These are phyloP conservation scores for Lepidocyrtinus sp. DNA, from an alignment of 2,888 invertebrate species.

Conservation along the genomic window DNA sequence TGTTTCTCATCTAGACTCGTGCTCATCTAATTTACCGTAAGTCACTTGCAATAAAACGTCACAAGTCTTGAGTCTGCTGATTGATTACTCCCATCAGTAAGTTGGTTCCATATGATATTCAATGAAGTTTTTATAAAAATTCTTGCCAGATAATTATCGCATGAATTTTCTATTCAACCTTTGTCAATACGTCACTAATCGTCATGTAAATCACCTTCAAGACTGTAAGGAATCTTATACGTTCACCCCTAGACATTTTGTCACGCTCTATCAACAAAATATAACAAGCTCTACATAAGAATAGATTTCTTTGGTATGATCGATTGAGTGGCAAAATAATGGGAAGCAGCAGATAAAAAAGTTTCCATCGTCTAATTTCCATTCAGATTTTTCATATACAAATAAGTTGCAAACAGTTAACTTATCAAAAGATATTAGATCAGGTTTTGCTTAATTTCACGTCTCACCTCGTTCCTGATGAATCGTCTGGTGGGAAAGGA, in stretches of 20 bases:
- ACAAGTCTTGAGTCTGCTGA: too few species aligned
- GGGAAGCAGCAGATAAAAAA: background rate
- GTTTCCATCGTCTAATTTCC: background rate
- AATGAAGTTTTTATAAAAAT: background rate
- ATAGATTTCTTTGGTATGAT: background rate
- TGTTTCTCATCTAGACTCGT: too few species aligned
- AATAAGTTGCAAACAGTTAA: background rate
- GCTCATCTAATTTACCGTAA: too few species aligned
- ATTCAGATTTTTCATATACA: background rate
- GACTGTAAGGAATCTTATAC: background rate
- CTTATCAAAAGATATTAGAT: background rate
- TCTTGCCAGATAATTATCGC: background rate
- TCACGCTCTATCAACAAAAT: background rate
- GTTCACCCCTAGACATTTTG: background rate
- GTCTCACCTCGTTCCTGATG: slow-evolving; percentile 39
- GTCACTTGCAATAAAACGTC: too few species aligned
- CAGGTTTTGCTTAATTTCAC: slow-evolving; percentile 28
- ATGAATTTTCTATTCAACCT: background rate
- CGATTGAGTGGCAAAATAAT: background rate
- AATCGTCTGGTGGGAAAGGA: background rate
- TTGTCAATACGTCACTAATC: background rate
- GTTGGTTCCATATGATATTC: background rate
- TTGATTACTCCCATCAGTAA: background rate
- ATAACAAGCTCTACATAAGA: background rate
- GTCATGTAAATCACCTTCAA: background rate